A percentile compares a stretch with the other conserved stretches of the same genome.
Conservation (phyloP, 1,140 invertebrate species). For the Andricus grossulariae region DNA sequence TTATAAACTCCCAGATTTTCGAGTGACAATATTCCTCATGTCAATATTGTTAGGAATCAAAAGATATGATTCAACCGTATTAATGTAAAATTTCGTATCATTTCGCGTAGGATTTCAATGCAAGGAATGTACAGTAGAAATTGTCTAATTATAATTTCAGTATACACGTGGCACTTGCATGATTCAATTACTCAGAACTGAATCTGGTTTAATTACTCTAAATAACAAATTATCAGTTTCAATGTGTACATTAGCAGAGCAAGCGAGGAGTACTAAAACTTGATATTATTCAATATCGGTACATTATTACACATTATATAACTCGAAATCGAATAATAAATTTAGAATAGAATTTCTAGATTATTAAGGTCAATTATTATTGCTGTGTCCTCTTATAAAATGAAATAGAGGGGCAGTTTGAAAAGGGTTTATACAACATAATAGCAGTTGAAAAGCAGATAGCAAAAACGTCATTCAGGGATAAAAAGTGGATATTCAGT, state of each 20-base stretch:
- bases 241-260: not conserved
- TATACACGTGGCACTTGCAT: not conserved
- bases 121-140: not conserved
- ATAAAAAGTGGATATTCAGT: no score
- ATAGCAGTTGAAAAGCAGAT: no score
- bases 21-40: not conserved
- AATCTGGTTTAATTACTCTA: conserved; percentile 13
- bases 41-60: not conserved
- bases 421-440: no score
- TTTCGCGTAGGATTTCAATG: not conserved
- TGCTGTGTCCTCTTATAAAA: no score
- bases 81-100: conserved; percentile 7
- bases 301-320: no score
- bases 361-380: no score
- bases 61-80: not conserved
- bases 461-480: no score
- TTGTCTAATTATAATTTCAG: conserved; percentile 25
- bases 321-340: no score
- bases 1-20: no score
- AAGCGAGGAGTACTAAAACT: not conserved
- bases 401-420: no score
- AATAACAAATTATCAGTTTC: not conserved
- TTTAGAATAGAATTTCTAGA: no score
- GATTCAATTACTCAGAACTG: not conserved
- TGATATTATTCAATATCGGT: not conserved